Conservation (phyloP, 2,888 invertebrate genomes). For the Colostygia pectinataria region DNA sequence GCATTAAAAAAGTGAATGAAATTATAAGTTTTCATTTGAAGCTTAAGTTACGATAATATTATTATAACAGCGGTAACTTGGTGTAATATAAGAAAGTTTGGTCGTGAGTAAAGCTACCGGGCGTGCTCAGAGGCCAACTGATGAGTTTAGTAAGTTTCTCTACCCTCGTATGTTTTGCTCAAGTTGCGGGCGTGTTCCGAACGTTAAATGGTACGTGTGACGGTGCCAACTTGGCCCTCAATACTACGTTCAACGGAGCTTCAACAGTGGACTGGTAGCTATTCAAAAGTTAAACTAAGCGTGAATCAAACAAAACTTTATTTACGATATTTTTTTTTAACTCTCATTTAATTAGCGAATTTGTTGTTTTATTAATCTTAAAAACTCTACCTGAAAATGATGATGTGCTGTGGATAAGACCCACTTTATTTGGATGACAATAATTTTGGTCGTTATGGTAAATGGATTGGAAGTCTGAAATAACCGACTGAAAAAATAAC, state of each 20-base stretch:
- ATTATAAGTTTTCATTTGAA: slow-evolving; percentile 19
- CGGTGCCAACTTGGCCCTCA: slow-evolving; percentile 29
- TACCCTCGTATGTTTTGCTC: slow-evolving; percentile 56
- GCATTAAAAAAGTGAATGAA: slow-evolving; percentile 6
- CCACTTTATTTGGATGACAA: background rate
- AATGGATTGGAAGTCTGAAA: slow-evolving; percentile 9
- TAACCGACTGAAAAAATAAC: background rate
- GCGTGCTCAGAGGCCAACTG: slow-evolving; percentile 64
- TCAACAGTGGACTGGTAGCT: slow-evolving; percentile 4
- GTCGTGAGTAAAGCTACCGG: slow-evolving; percentile 57
- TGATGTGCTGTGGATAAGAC: too few relatives aligned
- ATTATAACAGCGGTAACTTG: slow-evolving; percentile 52
- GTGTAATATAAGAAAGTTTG: slow-evolving; percentile 68
- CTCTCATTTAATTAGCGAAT: too few relatives aligned
- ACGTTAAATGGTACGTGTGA: slow-evolving; percentile 50
- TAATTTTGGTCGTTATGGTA: background rate
- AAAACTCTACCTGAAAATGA: too few relatives aligned
- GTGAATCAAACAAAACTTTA: background rate
- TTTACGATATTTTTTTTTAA: too few relatives aligned
- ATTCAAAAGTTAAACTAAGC: slow-evolving; percentile 2
- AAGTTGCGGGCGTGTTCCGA: slow-evolving; percentile 54
- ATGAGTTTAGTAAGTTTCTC: slow-evolving; percentile 75
- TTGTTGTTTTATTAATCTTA: too few relatives aligned
- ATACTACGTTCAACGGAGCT: slow-evolving; percentile 24
- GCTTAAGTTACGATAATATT: slow-evolving; percentile 46